A percentile compares a stretch with the other conserved stretches of the same genome.
Conservation (phyloP, 2,113 vertebrate genomes). For the Geothlypis trichas region DNA sequence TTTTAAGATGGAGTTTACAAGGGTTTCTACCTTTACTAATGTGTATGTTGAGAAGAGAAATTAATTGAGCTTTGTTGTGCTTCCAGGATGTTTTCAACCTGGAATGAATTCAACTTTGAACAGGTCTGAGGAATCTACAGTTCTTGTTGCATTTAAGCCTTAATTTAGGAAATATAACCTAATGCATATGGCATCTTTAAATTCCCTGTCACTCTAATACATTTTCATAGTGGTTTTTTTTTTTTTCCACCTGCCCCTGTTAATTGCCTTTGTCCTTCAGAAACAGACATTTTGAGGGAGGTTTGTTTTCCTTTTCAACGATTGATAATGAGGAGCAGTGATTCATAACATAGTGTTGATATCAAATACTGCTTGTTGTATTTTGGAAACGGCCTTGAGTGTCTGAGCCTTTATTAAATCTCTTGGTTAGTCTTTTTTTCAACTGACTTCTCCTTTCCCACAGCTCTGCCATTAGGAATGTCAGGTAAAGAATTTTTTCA, state of each 20-base stretch:
- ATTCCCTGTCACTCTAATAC: neutral
- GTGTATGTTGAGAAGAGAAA: neutral
- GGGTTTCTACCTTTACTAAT: neutral
- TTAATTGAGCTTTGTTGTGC: neutral
- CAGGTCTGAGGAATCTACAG: neutral
- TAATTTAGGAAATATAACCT: neutral
- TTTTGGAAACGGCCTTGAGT: neutral
- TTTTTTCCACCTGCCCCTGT: neutral
- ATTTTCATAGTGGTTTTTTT: neutral
- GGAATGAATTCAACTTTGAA: neutral
- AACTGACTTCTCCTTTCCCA: neutral
- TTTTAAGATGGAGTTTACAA: neutral
- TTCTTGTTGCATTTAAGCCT: neutral
- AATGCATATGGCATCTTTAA: neutral
- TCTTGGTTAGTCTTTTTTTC: neutral
- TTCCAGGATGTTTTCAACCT: neutral
- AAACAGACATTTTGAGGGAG: neutral
- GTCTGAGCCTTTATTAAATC: neutral
- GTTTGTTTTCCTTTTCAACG: neutral
- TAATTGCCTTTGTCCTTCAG: constrained; percentile 32
- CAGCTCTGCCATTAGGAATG: neutral
- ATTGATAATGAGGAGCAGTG: neutral
- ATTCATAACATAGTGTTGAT: neutral
- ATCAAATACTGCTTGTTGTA: neutral
- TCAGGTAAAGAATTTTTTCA: neutral